phyloP scores from a whole-genome alignment of 2,888 invertebrate genomes.

The Amaurobius ferox region DNA sequence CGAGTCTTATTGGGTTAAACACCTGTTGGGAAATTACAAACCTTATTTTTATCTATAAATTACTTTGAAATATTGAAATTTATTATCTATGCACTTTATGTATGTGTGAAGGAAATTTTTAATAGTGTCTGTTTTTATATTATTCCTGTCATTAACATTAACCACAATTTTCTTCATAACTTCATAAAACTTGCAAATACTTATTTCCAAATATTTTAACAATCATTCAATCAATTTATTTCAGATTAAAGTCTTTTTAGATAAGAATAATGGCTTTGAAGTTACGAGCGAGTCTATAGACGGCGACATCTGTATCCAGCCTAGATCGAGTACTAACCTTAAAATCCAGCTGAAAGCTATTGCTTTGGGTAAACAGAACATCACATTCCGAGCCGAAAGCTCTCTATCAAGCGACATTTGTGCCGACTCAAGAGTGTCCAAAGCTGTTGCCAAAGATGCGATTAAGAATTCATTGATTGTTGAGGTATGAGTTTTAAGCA shows the following conservation, averaged over 20 bases:
- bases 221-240: too few relatives aligned
- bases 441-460: conserved; percentile 80
- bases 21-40: too few relatives aligned
- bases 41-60: too few relatives aligned
- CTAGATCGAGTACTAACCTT: conserved; percentile 37
- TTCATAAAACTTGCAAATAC: too few relatives aligned
- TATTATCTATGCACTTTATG: too few relatives aligned
- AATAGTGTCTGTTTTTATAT: too few relatives aligned
- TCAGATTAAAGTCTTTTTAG: conserved; percentile 49
- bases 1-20: too few relatives aligned
- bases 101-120: too few relatives aligned
- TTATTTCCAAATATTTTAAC: too few relatives aligned
- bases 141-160: too few relatives aligned
- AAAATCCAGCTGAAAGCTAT: conserved; percentile 75
- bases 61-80: too few relatives aligned
- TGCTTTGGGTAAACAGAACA: conserved; percentile 76
- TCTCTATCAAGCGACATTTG: conserved; percentile 75
- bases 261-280: conserved; percentile 37
- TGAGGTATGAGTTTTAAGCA: conserved; percentile 79
- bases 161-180: too few relatives aligned
- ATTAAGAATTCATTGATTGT: conserved; percentile 82
- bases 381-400: conserved; percentile 76
- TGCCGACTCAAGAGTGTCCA: conserved; percentile 72
- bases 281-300: conserved; percentile 24
- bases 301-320: conserved; percentile 42